Evolutionary conservation across 2,113 vertebrate species (phyloP), one percentile per base, ranked within the genome.

Genomic region (Piprites chloris): DNA sequence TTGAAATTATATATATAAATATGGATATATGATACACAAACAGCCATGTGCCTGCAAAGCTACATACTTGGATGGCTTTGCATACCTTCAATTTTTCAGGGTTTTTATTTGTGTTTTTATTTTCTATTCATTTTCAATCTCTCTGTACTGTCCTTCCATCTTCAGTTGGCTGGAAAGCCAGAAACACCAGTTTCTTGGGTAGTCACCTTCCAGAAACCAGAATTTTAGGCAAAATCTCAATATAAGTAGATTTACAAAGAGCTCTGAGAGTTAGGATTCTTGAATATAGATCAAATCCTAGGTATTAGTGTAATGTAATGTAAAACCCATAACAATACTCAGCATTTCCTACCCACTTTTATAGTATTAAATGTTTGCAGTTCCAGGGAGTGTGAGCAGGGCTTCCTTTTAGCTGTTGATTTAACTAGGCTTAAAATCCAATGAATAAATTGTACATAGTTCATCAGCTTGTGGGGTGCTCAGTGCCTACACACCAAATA

Each of bases 401-500:
- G 47, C 28, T 93, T 72, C 39, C 68, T 77, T 85, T 84, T 15
- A 81, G 87, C 67, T 82, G 53, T 49, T 93, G 83, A 86, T 96
- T 96, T 95, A 94, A 33, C 90, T 90, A 44, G 76, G 72, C 85
- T 94, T 88, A 71, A 94, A 95, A 94, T 94, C 88, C 90, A 96
- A 86, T 88, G 87, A 96, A 96, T 96, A 96, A 97, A 96, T 96
- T 90, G 85, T 78, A 55, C 47, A 24, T 61, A 92, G 93, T 86
- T 89, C 87, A 84, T 95, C 92, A 95, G 79, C 79, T 83, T 74
- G 68, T 77, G 93, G 86, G 90, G 92, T 71, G 41, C 76, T 58
- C 33, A 8, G 82, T 75, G 87, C 75, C 93, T 22, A 37, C 79
- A 77, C 76, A 75, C 86, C 93, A 90, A 92, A 65, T 78, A 90